Evolutionary conservation across 2,797 vertebrate genomes (phyloP).

Genomic region (Loris lydekkerianus): DNA sequence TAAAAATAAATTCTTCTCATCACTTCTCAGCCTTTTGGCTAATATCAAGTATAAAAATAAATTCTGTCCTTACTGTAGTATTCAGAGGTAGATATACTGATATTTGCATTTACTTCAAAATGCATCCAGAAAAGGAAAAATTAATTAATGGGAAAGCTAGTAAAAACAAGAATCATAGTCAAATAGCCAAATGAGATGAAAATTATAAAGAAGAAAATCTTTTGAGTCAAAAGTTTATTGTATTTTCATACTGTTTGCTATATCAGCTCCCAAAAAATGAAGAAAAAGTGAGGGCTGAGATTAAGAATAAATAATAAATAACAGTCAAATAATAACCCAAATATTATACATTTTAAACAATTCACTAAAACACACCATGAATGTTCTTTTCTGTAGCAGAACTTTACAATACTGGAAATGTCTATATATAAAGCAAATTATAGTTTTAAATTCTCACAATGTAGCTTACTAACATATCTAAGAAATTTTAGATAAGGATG

Average conservation of each 20-base stretch:
- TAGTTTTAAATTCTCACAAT: not conserved
- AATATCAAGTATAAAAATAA: not conserved
- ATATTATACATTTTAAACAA: constrained; percentile 30
- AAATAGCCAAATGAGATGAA: constrained; percentile 59
- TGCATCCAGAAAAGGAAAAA: not conserved
- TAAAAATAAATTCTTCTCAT: not conserved
- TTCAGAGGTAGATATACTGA: not conserved
- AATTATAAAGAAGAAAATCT: not conserved
- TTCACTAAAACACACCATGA: constrained; percentile 66
- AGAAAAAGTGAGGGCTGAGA: constrained; percentile 45
- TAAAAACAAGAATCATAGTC: constrained; percentile 12
- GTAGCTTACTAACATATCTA: not conserved
- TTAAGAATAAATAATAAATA: constrained; percentile 62
- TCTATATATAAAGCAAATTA: not conserved
- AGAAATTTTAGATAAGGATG: not conserved
- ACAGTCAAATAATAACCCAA: constrained; percentile 56
- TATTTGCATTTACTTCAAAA: not conserved
- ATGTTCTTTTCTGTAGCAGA: constrained; percentile 28
- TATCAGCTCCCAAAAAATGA: constrained; percentile 71
- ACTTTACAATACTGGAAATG: constrained; percentile 45
- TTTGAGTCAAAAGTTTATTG: constrained; percentile 69
- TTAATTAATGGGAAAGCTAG: not conserved
- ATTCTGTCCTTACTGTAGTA: not conserved
- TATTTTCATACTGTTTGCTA: constrained; percentile 61
- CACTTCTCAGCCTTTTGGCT: no score